Base-by-base conservation (phyloP, 1,140 invertebrate species). In the Cydia pomonella region DNA sequence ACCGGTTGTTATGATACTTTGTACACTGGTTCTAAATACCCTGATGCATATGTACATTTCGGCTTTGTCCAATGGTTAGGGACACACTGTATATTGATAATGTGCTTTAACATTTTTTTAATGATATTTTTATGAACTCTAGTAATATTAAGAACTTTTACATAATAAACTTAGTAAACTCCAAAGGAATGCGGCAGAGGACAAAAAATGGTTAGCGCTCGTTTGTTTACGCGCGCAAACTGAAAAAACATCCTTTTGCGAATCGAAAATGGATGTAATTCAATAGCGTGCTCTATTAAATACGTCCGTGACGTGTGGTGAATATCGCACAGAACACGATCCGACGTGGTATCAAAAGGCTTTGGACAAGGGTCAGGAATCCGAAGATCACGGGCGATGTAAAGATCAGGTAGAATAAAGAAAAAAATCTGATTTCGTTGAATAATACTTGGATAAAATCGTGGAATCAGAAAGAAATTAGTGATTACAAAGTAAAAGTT, bases 291-390 rank as follows among this genome's bases (percentile, higher is more conserved):
- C 75, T 77, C 84, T 87, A 87, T 85, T 81, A 85, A 86, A 84
- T 73, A 73, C 77, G 78, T 74, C 82, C 84, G 82, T 71, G 73
- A 76, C 78, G 78, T 80, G 84, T 82, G 80, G 77, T 77, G 79
- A 79, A 83, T 80, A 79, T 77, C 78, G 83, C 85, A 87, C 85
- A 76, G 78, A 80, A 79, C 78, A 84, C 81, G 74, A 81, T 72
- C 50, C 74, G 63, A 72, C 63, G 78, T 75, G 81, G 86, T 87
- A 91, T 91, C 91, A 92, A 93, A 93, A 83, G 90, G 79, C 72
- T 77, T 92, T 90, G 91, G 91, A 93, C 91, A 93, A 93, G 92
- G 91, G 90, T 93, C 91, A 78, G 75, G 77, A 78, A 85, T 84
- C 80, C 80, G 87, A 85, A 83, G 81, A 81, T 69, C 64, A 87